A percentile compares a stretch with the other conserved stretches of the same genome.
Evolutionary conservation across 1,140 invertebrate species (phyloP).

Genomic region (Ericerus pela): DNA sequence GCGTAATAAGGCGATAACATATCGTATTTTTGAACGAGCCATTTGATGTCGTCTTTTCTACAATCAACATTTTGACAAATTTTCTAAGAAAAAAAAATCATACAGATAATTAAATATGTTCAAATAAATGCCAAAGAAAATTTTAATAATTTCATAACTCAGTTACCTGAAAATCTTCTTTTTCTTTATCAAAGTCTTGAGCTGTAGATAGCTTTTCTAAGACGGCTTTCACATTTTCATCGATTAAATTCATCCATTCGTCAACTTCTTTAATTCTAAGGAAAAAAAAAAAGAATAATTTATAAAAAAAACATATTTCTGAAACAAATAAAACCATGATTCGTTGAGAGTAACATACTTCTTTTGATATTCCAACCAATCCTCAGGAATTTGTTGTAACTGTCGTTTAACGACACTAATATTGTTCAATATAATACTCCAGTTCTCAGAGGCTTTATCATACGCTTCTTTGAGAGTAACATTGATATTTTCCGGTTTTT

Average conservation of each 20-base stretch:
- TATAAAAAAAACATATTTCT: background rate
- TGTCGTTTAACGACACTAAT: slow-evolving; percentile 1
- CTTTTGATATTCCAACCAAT: slow-evolving; percentile 71
- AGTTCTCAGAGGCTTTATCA: slow-evolving; percentile 5
- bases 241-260: slow-evolving; percentile 81
- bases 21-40: slow-evolving; percentile 80
- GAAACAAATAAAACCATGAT: background rate
- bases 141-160: background rate
- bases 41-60: slow-evolving; percentile 84
- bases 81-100: slow-evolving; percentile 38
- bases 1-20: slow-evolving; percentile 64
- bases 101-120: slow-evolving; percentile 1
- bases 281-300: slow-evolving; percentile 8
- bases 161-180: slow-evolving; percentile 69
- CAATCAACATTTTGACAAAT: slow-evolving; percentile 77
- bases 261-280: slow-evolving; percentile 61
- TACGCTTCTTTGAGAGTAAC: slow-evolving; percentile 2
- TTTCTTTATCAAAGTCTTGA: slow-evolving; percentile 78
- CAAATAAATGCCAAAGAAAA: background rate
- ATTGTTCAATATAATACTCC: slow-evolving; percentile 13
- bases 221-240: slow-evolving; percentile 63
- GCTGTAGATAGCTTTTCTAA: slow-evolving; percentile 65
- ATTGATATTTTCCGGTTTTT: background rate
- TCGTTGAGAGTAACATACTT: slow-evolving; percentile 37
- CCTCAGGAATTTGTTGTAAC: slow-evolving; percentile 70